A percentile compares a stretch with the other conserved stretches of the same genome.
Evolutionary conservation across 2,888 invertebrate genomes (phyloP).

Genomic region (Rotaria magnacalcarata): DNA sequence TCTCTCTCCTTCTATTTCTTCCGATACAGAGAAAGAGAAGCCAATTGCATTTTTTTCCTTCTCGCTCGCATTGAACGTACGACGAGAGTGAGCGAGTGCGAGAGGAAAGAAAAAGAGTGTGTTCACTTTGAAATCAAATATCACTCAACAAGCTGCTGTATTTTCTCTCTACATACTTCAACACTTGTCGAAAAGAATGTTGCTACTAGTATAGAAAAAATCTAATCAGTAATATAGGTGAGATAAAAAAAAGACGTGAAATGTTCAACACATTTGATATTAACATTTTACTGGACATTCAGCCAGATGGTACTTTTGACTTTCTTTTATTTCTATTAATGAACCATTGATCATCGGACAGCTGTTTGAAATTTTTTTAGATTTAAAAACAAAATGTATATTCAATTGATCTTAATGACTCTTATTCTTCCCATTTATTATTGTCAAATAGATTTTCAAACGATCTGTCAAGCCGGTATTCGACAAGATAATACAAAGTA

Average conservation of each 20-base stretch:
- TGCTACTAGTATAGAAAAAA: background rate
- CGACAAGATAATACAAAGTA: slow-evolving; percentile 45
- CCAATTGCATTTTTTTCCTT: background rate
- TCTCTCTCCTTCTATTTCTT: too few relatives aligned
- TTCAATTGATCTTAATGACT: slow-evolving; percentile 18
- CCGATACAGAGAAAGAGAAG: background rate
- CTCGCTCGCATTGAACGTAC: background rate
- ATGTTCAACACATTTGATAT: background rate
- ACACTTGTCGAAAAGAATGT: slow-evolving; percentile 17
- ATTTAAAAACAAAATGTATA: slow-evolving; percentile 10
- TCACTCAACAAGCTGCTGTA: slow-evolving; percentile 1
- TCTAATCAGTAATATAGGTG: slow-evolving; percentile 18
- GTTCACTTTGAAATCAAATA: slow-evolving; percentile 22
- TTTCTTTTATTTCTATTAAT: background rate
- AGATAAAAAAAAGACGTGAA: background rate
- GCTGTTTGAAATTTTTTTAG: slow-evolving; percentile 15
- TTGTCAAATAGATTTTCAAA: slow-evolving; percentile 33
- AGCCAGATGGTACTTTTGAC: slow-evolving; percentile 10
- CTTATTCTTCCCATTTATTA: background rate
- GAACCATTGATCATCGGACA: background rate
- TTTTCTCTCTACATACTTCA: slow-evolving; percentile 22
- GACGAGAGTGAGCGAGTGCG: background rate
- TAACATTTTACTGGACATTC: background rate
- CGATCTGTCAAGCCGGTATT: slow-evolving; percentile 44
- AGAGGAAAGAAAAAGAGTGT: background rate